Percentiles rank a stretch among this genome's conserved stretches.
Conservation (phyloP, 2,888 invertebrate genomes). For the Vannuccia rotundouncinata region DNA sequence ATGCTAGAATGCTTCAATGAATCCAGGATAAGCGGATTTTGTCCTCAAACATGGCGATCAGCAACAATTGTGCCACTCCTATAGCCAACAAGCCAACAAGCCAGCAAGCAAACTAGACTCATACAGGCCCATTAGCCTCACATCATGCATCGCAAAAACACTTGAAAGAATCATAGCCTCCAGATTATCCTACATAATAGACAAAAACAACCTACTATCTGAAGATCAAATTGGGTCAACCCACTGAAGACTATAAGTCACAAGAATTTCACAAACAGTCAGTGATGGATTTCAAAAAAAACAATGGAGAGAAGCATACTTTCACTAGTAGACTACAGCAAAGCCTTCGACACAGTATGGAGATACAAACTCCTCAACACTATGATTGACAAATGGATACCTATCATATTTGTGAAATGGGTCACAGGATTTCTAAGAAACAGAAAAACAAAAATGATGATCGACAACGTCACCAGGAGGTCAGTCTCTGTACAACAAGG, state of each 20-base stretch:
- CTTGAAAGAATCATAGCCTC: neutral
- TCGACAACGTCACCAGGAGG: neutral
- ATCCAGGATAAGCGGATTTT: neutral
- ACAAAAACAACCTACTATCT: neutral
- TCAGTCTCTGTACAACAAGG: neutral
- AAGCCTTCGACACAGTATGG: neutral
- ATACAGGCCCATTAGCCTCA: neutral
- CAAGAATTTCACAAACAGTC: neutral
- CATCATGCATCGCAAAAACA: neutral
- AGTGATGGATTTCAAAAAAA: neutral
- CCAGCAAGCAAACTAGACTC: neutral
- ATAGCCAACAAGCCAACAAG: neutral
- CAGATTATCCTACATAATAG: neutral
- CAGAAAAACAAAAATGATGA: neutral
- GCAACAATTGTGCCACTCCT: neutral
- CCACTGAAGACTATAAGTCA: neutral
- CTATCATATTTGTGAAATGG: neutral
- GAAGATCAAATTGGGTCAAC: neutral
- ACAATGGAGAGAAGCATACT: neutral
- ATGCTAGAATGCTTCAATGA: neutral
- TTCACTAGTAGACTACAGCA: neutral
- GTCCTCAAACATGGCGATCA: neutral
- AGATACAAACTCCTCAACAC: neutral
- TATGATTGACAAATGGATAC: neutral
- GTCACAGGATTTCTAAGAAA: neutral